These are phyloP conservation scores for Stomatorhinus walkeri DNA, from an alignment of 2,797 vertebrate genomes.

Conservation along the genomic window DNA sequence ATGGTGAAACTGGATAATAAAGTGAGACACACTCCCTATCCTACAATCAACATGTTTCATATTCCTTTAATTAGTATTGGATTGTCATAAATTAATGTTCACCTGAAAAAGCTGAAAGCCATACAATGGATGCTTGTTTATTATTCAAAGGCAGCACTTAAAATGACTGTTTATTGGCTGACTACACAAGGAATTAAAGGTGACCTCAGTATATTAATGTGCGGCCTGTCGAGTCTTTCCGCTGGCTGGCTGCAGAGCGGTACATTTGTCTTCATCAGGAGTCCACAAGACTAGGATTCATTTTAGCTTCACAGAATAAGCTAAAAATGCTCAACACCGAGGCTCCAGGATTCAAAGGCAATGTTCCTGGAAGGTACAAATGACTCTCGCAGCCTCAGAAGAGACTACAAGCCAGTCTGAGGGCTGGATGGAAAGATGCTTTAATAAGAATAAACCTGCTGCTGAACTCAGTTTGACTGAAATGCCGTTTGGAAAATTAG, in stretches of 20 bases:
- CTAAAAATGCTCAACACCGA: background rate
- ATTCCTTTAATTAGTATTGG: background rate
- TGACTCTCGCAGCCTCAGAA: background rate
- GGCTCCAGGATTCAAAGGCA: background rate
- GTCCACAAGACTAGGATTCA: background rate
- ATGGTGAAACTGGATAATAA: background rate
- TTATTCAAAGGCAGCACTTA: background rate
- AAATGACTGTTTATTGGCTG: background rate
- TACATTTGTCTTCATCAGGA: background rate
- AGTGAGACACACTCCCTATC: background rate
- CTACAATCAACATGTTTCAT: background rate
- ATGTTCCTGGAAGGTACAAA: background rate
- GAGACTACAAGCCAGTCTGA: background rate
- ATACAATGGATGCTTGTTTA: background rate
- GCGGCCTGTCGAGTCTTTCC: background rate
- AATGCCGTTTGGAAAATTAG: background rate
- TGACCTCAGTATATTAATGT: background rate
- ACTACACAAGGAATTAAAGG: constrained; percentile 13
- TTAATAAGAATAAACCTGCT: background rate
- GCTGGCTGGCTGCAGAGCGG: background rate
- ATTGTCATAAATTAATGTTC: background rate
- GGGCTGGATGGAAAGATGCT: background rate
- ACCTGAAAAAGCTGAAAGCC: background rate
- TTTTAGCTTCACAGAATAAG: background rate
- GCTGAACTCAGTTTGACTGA: background rate